A percentile compares a stretch with the other conserved stretches of the same genome.
These are phyloP conservation scores for Dysmachus trigonus DNA, from an alignment of 2,888 invertebrate species.

Conservation along the genomic window DNA sequence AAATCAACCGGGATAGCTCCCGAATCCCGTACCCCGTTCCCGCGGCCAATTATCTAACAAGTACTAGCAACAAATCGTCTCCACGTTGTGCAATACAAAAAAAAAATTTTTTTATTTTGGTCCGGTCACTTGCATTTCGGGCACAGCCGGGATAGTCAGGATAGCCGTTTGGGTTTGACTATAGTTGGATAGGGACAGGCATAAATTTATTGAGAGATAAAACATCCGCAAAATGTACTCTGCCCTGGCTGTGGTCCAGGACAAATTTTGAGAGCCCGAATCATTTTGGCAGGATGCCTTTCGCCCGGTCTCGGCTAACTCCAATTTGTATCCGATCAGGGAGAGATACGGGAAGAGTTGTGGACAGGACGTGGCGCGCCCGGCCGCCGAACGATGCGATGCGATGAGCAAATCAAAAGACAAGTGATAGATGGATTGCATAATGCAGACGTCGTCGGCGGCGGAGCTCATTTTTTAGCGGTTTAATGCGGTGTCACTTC, in stretches of 20 bases:
- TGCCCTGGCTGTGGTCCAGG: constrained; percentile 45
- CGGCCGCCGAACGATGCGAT: background rate
- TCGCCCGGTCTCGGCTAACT: background rate
- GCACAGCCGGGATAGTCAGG: background rate
- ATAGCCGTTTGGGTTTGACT: background rate
- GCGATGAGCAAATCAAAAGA: constrained; percentile 36
- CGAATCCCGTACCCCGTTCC: background rate
- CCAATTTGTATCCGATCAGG: background rate
- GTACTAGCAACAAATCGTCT: constrained; percentile 42
- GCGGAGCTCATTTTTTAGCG: constrained; percentile 16
- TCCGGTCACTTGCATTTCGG: constrained; percentile 32
- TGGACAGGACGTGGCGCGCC: background rate
- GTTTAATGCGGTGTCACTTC: background rate
- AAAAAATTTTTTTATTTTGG: background rate
- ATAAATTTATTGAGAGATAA: constrained; percentile 50
- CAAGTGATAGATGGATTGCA: constrained; percentile 33
- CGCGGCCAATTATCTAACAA: constrained; percentile 40
- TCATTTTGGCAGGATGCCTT: constrained; percentile 46
- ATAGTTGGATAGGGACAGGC: background rate
- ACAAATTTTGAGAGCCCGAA: constrained; percentile 46
- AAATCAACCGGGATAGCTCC: background rate
- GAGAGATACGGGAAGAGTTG: background rate
- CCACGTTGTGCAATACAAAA: constrained; percentile 24
- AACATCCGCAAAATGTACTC: constrained; percentile 50
- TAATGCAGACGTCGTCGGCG: constrained; percentile 14